Base-by-base conservation (phyloP, 2,888 invertebrate species). In the Gymnosoma rotundatum region DNA sequence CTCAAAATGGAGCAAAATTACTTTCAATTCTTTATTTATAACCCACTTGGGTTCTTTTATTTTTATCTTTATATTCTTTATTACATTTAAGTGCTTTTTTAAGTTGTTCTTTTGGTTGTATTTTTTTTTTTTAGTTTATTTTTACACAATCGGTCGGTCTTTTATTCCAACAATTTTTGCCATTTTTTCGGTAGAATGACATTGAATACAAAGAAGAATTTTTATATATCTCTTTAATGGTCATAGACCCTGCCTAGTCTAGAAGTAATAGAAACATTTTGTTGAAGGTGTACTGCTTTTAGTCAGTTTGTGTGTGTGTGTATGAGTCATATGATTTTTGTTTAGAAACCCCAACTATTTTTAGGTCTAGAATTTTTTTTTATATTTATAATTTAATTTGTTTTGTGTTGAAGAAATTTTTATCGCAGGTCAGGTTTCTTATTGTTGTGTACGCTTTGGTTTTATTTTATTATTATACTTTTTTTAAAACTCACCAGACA, bases 161-260 rank as follows among this genome's bases (percentile, higher is more conserved):
- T 9, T 58, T 38, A 8, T 63, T 18, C 9, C 54, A 21, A 32
- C 14, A 20, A 4, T 42, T 18, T 66, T 50, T 38, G 10, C 42
- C 10, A 42, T 36, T 66, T 50, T 25, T 76, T 67, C 48, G 58
- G 63, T 78, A 70, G 78, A 78, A 78, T 78, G 78, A 54, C 78
- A 70, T 70, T 69, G 69, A 69, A 61, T 7, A n/a, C 3, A 56
- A 32, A 32, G 8, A 8, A 6, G 8, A 32, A 5, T 7, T 32
- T 32, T 32, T 60, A 14, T 76, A 42, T 36, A 48, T 48, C 14
- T 20, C 42, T 78, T 70, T 70, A 45, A 56, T 56, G 78, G 78
- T 70, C 78, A 63, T 56, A 63, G 63, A 56, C 78, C 54, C 42
- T 14, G 1, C 2, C 14, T 42, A 14, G 32, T 32, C 32, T 42